Percentiles rank a stretch among this genome's conserved stretches.
Evolutionary conservation across 2,113 vertebrate species (phyloP).

Genomic region (Seriola aureovittata): DNA sequence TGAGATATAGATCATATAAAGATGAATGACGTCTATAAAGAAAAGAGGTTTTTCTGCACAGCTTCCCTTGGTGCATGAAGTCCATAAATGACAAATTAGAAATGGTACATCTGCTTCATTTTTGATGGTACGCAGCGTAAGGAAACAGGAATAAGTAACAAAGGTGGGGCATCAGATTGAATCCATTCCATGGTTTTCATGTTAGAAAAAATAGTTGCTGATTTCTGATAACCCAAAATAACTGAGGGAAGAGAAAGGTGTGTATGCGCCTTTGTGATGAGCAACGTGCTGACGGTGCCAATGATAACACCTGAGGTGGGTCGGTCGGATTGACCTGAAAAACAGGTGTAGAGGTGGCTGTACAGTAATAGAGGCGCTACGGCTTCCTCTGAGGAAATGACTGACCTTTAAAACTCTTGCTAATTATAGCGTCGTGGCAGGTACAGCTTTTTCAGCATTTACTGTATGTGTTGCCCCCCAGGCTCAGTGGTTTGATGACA

Average conservation of each 20-base stretch:
- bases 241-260: not conserved
- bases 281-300: constrained; percentile 4
- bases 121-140: not conserved
- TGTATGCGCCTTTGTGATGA: constrained; percentile 5
- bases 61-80: not conserved
- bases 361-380: not conserved
- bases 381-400: not conserved
- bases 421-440: constrained; percentile 12
- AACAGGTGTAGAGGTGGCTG: constrained; percentile 53
- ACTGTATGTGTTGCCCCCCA: not conserved
- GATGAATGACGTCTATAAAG: not conserved
- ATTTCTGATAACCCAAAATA: not conserved
- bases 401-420: constrained; percentile 8
- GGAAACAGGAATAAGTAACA: not conserved
- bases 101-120: not conserved
- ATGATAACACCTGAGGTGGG: constrained; percentile 1
- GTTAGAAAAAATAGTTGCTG: not conserved
- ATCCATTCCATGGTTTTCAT: not conserved
- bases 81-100: not conserved
- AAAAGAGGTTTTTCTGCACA: not conserved
- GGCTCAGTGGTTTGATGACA: constrained; percentile 22
- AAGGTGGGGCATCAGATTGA: not conserved
- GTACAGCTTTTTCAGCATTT: not conserved
- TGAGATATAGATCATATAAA: not conserved
- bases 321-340: constrained; percentile 62